Conservation (phyloP, 2,888 invertebrate genomes). For the Microctonus aethiopoides region DNA sequence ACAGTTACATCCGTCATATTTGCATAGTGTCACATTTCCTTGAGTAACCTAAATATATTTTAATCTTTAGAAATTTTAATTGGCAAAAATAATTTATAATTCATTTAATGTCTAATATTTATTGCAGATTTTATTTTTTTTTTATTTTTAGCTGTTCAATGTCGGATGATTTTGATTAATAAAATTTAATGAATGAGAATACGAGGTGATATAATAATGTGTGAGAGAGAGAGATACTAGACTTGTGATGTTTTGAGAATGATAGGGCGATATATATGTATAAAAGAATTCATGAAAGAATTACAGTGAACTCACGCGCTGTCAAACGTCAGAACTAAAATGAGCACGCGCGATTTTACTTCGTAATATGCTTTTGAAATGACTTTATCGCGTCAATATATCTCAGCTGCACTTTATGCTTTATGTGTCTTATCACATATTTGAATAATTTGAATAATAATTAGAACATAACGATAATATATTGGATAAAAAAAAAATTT, state of each 20-base stretch:
- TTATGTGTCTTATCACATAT: slow-evolving; percentile 14
- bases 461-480: slow-evolving; percentile 11
- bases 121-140: slow-evolving; percentile 17
- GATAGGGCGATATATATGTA: slow-evolving; percentile 35
- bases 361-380: slow-evolving; percentile 1
- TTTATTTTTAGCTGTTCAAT: neutral
- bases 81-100: too few species aligned
- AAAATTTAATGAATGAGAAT: neutral
- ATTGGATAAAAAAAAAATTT: neutral
- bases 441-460: slow-evolving; percentile 21
- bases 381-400: slow-evolving; percentile 13
- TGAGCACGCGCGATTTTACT: neutral
- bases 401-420: slow-evolving; percentile 19
- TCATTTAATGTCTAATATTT: neutral
- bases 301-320: slow-evolving; percentile 22
- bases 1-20: slow-evolving; percentile 41
- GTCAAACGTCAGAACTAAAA: slow-evolving; percentile 10
- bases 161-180: neutral
- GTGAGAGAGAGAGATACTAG: neutral
- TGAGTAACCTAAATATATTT: slow-evolving; percentile 28
- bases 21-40: slow-evolving; percentile 42
- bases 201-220: neutral
- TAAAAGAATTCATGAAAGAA: slow-evolving; percentile 28
- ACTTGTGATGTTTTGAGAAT: slow-evolving; percentile 28
- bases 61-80: too few species aligned